Conservation (phyloP, 2,113 vertebrate genomes). For the Ceuthmochares aereus region DNA sequence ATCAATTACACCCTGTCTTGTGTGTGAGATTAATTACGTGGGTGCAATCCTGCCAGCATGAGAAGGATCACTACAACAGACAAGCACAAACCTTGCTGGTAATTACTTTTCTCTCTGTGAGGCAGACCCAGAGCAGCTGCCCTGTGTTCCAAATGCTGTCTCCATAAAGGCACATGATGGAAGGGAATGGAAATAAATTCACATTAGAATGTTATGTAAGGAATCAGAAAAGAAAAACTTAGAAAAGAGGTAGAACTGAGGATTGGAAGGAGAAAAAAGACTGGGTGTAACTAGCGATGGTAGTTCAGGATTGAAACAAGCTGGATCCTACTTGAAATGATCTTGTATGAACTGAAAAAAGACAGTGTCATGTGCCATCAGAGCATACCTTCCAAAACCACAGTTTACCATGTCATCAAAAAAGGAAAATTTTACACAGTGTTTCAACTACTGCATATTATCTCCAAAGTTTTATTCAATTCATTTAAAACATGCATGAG, state of each 20-base stretch:
- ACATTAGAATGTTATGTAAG: not conserved
- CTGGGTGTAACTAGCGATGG: not conserved
- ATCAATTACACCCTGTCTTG: not conserved
- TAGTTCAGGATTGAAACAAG: not conserved
- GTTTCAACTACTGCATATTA: not conserved
- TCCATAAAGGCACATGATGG: not conserved
- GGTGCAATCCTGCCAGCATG: not conserved
- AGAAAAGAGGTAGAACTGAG: not conserved
- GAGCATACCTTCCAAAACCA: not conserved
- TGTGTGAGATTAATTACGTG: not conserved
- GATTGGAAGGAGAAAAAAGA: not conserved
- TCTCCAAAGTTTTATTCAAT: not conserved
- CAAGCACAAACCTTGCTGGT: not conserved
- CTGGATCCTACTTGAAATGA: not conserved
- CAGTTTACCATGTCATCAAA: not conserved
- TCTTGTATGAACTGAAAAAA: not conserved
- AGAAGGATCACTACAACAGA: not conserved
- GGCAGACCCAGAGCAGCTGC: not conserved
- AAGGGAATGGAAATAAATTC: not conserved
- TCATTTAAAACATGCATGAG: not conserved
- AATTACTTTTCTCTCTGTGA: not conserved
- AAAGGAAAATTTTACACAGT: not conserved
- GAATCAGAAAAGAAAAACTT: not conserved
- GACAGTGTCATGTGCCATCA: not conserved
- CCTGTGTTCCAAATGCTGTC: not conserved